phyloP scores from a whole-genome alignment of 2,888 invertebrate genomes.

The Chymomyza fuscimana region DNA sequence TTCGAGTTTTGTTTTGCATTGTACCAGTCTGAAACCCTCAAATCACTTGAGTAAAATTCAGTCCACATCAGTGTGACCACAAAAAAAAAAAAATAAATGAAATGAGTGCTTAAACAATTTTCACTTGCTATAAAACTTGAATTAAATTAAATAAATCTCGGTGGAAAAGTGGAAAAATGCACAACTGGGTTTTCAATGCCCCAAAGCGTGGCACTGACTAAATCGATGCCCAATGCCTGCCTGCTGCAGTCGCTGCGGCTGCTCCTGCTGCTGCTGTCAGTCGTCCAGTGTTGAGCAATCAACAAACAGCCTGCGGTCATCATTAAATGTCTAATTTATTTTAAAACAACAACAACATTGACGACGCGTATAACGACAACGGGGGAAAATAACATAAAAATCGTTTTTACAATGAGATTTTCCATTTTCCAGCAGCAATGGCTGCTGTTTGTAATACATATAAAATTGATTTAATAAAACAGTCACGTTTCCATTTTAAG shows the following conservation, averaged over 20 bases:
- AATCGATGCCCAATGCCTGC: neutral
- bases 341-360: slow-evolving; percentile 50
- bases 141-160: slow-evolving; percentile 73
- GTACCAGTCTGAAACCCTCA: too few species aligned
- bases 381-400: slow-evolving; percentile 43
- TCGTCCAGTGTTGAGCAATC: slow-evolving; percentile 59
- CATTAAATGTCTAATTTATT: slow-evolving; percentile 75
- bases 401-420: slow-evolving; percentile 63
- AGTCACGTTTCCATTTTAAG: slow-evolving; percentile 72
- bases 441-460: slow-evolving; percentile 6
- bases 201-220: neutral
- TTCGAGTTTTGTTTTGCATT: too few species aligned
- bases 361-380: neutral
- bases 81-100: neutral
- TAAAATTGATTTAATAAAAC: slow-evolving; percentile 73
- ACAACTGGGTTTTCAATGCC: slow-evolving; percentile 21
- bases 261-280: neutral
- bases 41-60: neutral
- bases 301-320: slow-evolving; percentile 70
- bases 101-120: slow-evolving; percentile 23
- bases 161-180: slow-evolving; percentile 43
- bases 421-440: slow-evolving; percentile 46
- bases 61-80: neutral
- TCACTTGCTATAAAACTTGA: slow-evolving; percentile 51
- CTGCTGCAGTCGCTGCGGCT: neutral